A percentile compares a stretch with the other conserved stretches of the same genome.
Evolutionary conservation across 2,888 invertebrate genomes (phyloP).

Genomic region (Exocentrus adspersus): DNA sequence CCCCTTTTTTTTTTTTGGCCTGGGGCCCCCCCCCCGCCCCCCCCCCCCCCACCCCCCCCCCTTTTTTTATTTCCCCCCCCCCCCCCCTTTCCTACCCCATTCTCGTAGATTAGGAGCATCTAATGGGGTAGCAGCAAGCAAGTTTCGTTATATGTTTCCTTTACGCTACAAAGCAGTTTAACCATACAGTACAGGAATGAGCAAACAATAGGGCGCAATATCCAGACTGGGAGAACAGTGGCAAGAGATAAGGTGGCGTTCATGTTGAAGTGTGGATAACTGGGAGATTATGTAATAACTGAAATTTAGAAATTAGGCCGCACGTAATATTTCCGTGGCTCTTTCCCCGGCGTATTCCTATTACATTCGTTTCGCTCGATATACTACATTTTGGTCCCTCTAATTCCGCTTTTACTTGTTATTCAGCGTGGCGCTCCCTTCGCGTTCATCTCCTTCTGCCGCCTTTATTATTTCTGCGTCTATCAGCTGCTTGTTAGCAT

Average conservation of each 20-base stretch:
- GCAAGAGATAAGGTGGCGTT: conserved; percentile 35
- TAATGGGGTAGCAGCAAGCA: too few species aligned
- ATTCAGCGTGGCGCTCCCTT: conserved; percentile 54
- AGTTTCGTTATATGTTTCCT: neutral
- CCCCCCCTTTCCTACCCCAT: too few species aligned
- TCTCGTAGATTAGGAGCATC: too few species aligned
- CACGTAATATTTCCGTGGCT: conserved; percentile 48
- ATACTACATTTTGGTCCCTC: conserved; percentile 53
- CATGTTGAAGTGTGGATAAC: conserved; percentile 36
- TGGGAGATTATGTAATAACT: conserved; percentile 35
- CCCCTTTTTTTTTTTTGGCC: too few species aligned
- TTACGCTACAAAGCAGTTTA: neutral
- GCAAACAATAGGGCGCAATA: neutral
- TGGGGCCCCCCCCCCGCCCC: too few species aligned
- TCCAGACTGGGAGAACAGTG: conserved; percentile 7
- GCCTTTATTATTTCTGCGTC: conserved; percentile 59
- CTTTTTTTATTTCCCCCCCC: too few species aligned
- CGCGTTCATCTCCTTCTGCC: conserved; percentile 46
- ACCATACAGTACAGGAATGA: neutral
- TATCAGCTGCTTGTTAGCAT: conserved; percentile 60
- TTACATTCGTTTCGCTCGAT: conserved; percentile 53
- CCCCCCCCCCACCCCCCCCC: too few species aligned
- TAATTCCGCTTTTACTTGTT: conserved; percentile 58
- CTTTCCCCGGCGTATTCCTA: conserved; percentile 45
- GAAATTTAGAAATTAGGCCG: conserved; percentile 44